Base-by-base conservation (phyloP, 2,113 vertebrate genomes). In the Takifugu bimaculatus region DNA sequence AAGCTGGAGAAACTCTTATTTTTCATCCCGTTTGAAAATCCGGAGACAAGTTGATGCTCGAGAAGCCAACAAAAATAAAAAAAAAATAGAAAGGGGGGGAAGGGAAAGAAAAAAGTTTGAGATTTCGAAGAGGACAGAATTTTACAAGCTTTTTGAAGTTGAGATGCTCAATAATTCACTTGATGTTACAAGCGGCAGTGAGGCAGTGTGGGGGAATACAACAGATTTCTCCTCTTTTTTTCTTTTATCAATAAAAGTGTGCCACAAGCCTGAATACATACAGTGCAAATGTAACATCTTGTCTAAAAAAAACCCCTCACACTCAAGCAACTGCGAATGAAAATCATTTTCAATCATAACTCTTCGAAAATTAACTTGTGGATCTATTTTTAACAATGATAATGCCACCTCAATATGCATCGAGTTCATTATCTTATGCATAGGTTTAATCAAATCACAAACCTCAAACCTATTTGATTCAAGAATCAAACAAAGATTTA, bases 151-250 rank as follows among this genome's bases (percentile, higher is more conserved):
- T 81, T 89, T 89, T 88, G 88, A 91, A 89, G 88, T 79, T 53
- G 6, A 74, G 72, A 78, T 89, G 75, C 86, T 92, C 88, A 90
- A 91, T 89, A 86, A 90, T 92, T 91, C 89, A 88, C 80, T 89
- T 88, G 85, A 88, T 88, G 80, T 71, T 87, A 79, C 76, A 70
- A 70, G 83, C 75, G 67, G 73, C 74, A 78, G 84, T 74, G 64
- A 78, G 75, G 71, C 81, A 49, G 71, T 68, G 63, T 78, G 73
- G 77, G 74, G 77, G 82, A 78, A 77, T 72, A 78, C 77, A 80
- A 85, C 78, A 67, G 78, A 54, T 69, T 77, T 74, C n/a, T 77
- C 72, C n/a, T 20, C 25, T 50, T 49, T 20, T 50, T 14, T 9
- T 4, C n/a, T 65, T 59, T 72, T 14, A 61, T 77, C 68, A 61